phyloP scores from a whole-genome alignment of 2,113 vertebrate genomes.

The Hemiprocne comata region DNA sequence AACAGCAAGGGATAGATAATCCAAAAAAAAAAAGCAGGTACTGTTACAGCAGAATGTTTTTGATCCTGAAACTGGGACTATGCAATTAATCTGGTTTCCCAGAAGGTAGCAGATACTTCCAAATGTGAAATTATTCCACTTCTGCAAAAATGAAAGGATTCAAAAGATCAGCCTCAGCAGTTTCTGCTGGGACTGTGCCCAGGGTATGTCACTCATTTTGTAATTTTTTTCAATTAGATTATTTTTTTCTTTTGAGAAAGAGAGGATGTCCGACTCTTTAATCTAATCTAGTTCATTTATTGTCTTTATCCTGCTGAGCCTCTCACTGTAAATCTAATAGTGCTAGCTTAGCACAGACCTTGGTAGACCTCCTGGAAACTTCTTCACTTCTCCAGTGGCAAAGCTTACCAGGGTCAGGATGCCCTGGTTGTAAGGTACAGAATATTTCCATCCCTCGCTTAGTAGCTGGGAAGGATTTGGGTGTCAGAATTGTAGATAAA shows the following conservation, averaged over 20 bases:
- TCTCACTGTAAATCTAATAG: neutral
- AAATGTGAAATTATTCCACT: constrained; percentile 61
- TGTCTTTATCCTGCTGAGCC: neutral
- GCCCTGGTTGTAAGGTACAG: neutral
- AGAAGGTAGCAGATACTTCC: constrained; percentile 35
- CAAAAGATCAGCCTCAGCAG: constrained; percentile 47
- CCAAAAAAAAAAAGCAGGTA: neutral
- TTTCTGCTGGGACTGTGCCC: constrained; percentile 35
- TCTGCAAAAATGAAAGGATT: constrained; percentile 38
- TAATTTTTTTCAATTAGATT: constrained; percentile 21
- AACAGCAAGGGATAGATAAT: constrained; percentile 6
- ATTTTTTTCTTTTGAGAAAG: neutral
- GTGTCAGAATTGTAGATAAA: neutral
- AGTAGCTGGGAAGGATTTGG: neutral
- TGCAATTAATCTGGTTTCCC: constrained; percentile 46
- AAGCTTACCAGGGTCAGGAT: neutral
- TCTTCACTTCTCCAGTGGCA: neutral
- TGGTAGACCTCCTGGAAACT: neutral
- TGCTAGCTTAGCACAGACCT: neutral
- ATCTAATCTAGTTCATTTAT: neutral
- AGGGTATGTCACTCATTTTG: neutral
- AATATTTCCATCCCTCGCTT: neutral
- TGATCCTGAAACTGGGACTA: constrained; percentile 26
- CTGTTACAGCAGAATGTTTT: neutral
- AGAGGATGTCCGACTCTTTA: neutral